Conservation (phyloP, 2,797 vertebrate genomes). For the Molothrus ater region DNA sequence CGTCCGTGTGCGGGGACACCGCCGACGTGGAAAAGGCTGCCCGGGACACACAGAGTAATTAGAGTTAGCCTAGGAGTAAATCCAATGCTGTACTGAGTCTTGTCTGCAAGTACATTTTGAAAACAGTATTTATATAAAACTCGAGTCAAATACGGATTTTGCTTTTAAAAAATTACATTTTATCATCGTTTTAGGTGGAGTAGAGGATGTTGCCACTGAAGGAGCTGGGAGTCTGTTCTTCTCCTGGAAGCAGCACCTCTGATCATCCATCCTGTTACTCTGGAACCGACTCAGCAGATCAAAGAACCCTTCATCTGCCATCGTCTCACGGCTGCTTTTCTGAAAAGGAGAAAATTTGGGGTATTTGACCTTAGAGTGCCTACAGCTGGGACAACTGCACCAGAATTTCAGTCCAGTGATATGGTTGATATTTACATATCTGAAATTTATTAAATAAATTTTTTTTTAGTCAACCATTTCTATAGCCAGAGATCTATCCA, state of each 20-base stretch:
- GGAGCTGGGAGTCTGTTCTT: slow-evolving; percentile 73
- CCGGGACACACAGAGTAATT: background rate
- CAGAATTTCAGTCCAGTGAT: background rate
- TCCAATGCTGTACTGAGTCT: accelerated
- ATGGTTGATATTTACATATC: background rate
- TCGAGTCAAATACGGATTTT: background rate
- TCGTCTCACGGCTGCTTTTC: slow-evolving; percentile 81
- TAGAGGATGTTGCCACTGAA: slow-evolving; percentile 66
- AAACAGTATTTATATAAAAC: background rate
- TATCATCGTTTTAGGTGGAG: slow-evolving; percentile 77
- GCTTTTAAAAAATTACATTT: slow-evolving; percentile 79
- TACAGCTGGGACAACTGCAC: background rate
- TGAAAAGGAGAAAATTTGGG: slow-evolving; percentile 57
- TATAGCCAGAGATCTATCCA: background rate
- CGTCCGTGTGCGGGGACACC: slow-evolving; percentile 85
- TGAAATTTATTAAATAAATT: background rate
- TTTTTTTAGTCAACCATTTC: background rate
- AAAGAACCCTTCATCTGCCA: slow-evolving; percentile 94
- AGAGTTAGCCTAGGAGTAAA: background rate
- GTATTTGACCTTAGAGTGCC: background rate
- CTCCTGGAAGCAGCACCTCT: slow-evolving; percentile 87
- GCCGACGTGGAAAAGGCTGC: slow-evolving; percentile 81
- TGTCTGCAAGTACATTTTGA: background rate
- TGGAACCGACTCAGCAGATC: slow-evolving; percentile 96
- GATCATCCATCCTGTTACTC: slow-evolving; percentile 98